Evolutionary conservation across 1,140 invertebrate species (phyloP).

Genomic region (Drosophila ercepeae): DNA sequence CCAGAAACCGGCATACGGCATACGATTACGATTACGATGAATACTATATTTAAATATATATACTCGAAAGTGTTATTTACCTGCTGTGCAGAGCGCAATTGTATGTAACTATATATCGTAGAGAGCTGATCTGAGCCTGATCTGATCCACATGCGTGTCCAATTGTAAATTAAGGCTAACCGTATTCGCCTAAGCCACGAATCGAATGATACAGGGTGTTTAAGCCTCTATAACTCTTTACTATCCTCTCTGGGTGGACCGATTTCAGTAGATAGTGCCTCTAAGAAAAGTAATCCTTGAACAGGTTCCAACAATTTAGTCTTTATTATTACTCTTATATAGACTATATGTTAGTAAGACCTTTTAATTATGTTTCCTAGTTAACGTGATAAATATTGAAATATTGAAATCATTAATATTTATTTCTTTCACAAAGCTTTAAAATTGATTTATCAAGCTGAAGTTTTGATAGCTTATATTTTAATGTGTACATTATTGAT

Average conservation of each 20-base stretch:
- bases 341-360: background rate
- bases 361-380: background rate
- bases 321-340: background rate
- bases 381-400: background rate
- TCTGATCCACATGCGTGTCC: slow-evolving; percentile 80
- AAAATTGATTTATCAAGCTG: no score
- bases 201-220: slow-evolving; percentile 61
- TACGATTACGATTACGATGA: slow-evolving; percentile 54
- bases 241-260: slow-evolving; percentile 5
- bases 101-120: slow-evolving; percentile 73
- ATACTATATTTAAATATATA: slow-evolving; percentile 73
- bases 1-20: slow-evolving; percentile 43
- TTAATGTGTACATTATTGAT: background rate
- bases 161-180: slow-evolving; percentile 78
- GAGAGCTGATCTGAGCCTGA: slow-evolving; percentile 76
- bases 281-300: background rate
- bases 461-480: background rate
- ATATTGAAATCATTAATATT: background rate
- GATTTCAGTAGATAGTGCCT: slow-evolving; percentile 4
- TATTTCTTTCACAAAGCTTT: background rate
- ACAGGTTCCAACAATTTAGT: background rate
- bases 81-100: slow-evolving; percentile 83
- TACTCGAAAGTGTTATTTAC: slow-evolving; percentile 82
- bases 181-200: slow-evolving; percentile 47
- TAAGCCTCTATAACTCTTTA: slow-evolving; percentile 41